Percentiles rank a stretch among this genome's conserved stretches.
Conservation (phyloP, 2,888 invertebrate genomes). For the Latrodectus hesperus region DNA sequence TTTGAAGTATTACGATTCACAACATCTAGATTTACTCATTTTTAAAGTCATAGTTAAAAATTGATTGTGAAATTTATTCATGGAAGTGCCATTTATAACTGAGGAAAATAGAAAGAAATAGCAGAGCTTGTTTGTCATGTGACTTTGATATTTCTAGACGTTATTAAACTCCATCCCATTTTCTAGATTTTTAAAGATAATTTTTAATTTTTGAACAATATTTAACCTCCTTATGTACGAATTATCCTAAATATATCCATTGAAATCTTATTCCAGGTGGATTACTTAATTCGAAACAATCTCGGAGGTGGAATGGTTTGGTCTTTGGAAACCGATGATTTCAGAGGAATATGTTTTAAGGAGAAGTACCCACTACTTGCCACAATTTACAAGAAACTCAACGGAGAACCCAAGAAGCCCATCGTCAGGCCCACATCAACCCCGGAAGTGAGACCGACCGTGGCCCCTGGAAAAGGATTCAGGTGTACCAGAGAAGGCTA, state of each 20-base stretch:
- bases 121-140: neutral
- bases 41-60: too few relatives aligned
- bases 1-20: too few relatives aligned
- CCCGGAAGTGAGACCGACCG: slow-evolving; percentile 1
- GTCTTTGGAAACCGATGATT: slow-evolving; percentile 96
- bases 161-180: neutral
- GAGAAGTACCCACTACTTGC: slow-evolving; percentile 84
- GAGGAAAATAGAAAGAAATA: too few relatives aligned
- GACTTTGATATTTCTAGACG: neutral
- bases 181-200: neutral
- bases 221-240: neutral
- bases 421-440: neutral
- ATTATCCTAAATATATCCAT: neutral
- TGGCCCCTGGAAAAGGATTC: slow-evolving; percentile 16
- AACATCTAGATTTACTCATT: too few relatives aligned
- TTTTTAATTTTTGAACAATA: neutral
- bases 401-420: slow-evolving; percentile 30
- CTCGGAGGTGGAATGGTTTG: slow-evolving; percentile 96
- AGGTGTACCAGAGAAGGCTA: slow-evolving; percentile 49
- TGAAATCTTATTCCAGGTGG: slow-evolving; percentile 80
- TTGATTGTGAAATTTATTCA: too few relatives aligned
- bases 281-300: slow-evolving; percentile 89
- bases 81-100: too few relatives aligned
- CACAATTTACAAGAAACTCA: slow-evolving; percentile 49
- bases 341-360: slow-evolving; percentile 87